phyloP scores from a whole-genome alignment of 2,797 vertebrate genomes.

The Ciconia nigra region DNA sequence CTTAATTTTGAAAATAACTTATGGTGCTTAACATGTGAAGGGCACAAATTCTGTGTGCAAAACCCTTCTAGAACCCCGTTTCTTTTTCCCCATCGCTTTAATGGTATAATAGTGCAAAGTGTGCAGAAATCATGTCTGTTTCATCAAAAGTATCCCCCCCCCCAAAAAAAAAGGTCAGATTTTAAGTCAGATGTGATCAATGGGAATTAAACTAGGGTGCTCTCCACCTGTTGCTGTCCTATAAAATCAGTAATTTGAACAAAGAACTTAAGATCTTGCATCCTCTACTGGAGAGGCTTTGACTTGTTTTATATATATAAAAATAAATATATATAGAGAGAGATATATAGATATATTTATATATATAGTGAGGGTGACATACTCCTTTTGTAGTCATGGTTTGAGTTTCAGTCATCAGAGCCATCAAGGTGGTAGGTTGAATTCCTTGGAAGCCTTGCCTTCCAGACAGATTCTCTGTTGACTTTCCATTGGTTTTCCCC shows the following conservation, averaged over 20 bases:
- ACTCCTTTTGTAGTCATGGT: neutral
- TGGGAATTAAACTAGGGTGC: neutral
- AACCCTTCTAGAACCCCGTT: neutral
- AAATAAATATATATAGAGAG: too few species aligned
- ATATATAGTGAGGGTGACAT: neutral
- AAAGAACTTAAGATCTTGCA: neutral
- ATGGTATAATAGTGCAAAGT: too few species aligned
- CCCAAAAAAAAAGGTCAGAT: accelerated
- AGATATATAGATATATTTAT: too few species aligned
- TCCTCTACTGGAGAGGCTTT: neutral
- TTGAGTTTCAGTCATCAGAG: neutral
- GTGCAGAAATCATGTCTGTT: neutral
- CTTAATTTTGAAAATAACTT: neutral
- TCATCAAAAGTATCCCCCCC: neutral
- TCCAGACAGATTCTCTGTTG: neutral
- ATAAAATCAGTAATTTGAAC: neutral
- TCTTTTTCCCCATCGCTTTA: neutral
- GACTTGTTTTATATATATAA: neutral
- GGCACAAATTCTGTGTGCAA: neutral
- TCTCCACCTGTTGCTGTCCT: neutral
- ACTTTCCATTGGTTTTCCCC: neutral
- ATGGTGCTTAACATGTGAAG: accelerated
- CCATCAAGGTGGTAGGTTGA: neutral
- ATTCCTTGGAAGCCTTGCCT: neutral
- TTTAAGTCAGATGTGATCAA: neutral